These are phyloP conservation scores for Chironomus tentans DNA, from an alignment of 2,888 invertebrate species.

Conservation along the genomic window DNA sequence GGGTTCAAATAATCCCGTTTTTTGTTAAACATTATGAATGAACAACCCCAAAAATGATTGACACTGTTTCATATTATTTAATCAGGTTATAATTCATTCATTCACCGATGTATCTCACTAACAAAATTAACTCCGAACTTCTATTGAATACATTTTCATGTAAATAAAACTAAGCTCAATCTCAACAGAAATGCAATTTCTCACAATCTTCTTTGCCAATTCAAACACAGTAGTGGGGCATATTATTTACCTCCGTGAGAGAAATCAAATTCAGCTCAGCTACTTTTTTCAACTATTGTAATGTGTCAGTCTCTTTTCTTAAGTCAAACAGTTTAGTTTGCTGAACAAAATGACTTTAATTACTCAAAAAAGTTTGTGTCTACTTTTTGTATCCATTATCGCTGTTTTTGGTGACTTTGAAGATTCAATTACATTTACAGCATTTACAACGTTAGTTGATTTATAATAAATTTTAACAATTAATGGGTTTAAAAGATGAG, in stretches of 20 bases:
- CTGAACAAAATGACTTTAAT: not conserved
- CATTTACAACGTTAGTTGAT: not conserved
- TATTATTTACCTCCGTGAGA: not conserved
- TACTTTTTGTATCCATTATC: not conserved
- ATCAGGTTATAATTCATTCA: too few species aligned
- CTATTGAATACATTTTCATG: too few species aligned
- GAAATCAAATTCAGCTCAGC: not conserved
- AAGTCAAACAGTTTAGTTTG: not conserved
- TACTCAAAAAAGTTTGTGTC: not conserved
- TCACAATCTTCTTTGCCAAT: not conserved
- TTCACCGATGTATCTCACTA: too few species aligned
- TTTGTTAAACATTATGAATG: too few species aligned
- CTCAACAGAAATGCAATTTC: not conserved
- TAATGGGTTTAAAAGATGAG: not conserved
- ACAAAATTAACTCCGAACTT: too few species aligned
- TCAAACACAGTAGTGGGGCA: not conserved
- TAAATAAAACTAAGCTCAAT: too few species aligned
- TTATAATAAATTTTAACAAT: not conserved
- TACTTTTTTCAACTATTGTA: not conserved
- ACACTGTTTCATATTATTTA: too few species aligned
- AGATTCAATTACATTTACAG: slow-evolving; percentile 24
- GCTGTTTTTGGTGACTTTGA: slow-evolving; percentile 12
- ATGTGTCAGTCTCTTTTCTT: not conserved
- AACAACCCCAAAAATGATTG: too few species aligned
- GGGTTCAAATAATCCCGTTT: too few species aligned